A percentile compares a stretch with the other conserved stretches of the same genome.
These are phyloP conservation scores for Nannospalax galili DNA, from an alignment of 2,113 vertebrate genomes.

Conservation along the genomic window DNA sequence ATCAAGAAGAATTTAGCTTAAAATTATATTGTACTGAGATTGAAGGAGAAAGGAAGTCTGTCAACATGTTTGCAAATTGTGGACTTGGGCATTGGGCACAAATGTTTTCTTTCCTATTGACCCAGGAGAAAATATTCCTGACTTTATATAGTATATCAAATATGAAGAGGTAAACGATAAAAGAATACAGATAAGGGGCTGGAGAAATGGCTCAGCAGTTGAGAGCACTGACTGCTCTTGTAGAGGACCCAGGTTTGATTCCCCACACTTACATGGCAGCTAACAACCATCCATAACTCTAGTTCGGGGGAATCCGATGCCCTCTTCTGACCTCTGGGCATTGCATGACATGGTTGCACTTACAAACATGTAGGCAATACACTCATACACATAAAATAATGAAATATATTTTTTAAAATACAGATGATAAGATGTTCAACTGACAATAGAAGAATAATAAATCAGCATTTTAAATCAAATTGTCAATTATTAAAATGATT, in stretches of 20 bases:
- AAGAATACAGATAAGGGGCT: neutral
- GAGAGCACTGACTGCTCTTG: no score
- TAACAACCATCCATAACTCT: no score
- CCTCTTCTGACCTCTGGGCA: no score
- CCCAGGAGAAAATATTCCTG: neutral
- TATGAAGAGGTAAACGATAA: neutral
- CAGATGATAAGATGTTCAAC: neutral
- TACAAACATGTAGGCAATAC: no score
- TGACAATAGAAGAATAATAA: neutral
- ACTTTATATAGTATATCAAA: neutral
- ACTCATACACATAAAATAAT: no score
- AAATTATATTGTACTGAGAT: neutral
- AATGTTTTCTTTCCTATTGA: neutral
- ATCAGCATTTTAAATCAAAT: neutral
- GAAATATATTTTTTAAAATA: no score
- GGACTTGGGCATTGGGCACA: neutral
- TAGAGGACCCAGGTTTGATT: no score
- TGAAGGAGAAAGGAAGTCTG: neutral
- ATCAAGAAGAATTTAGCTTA: neutral
- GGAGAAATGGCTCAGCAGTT: no score
- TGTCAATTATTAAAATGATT: neutral
- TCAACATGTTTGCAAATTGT: neutral
- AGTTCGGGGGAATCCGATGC: no score
- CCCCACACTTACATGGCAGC: no score
- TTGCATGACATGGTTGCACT: no score